Conservation (phyloP, 92 coral and sea anemone species). For the Epizoanthus rinbou region DNA sequence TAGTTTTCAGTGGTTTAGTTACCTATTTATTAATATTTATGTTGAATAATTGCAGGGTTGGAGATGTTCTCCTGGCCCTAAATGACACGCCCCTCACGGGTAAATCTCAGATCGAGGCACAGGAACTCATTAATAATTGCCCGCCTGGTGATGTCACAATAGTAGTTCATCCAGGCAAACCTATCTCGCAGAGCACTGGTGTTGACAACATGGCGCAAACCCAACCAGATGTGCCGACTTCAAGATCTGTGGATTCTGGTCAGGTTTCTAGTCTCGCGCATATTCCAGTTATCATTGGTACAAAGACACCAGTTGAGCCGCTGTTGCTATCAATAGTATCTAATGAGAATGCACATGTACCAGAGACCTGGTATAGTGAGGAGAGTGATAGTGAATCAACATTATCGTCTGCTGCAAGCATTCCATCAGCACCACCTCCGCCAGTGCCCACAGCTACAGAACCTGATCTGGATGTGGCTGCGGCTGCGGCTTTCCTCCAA, state of each 20-base stretch:
- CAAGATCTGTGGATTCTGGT: background rate
- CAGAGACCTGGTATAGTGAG: background rate
- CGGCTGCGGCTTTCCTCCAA: background rate
- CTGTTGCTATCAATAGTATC: background rate
- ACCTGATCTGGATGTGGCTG: background rate
- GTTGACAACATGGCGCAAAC: background rate
- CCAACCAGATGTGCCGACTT: background rate
- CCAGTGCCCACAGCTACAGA: conserved; percentile 46
- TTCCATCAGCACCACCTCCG: conserved; percentile 56
- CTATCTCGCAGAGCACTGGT: background rate
- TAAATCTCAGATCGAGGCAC: conserved; percentile 59
- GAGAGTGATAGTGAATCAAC: conserved; percentile 26
- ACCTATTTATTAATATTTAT: conserved; percentile 11
- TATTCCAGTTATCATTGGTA: background rate
- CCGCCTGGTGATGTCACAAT: conserved; percentile 78
- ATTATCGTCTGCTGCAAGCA: conserved; percentile 41
- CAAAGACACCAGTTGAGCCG: background rate
- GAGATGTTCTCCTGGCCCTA: conserved; percentile 80
- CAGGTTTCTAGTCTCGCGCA: background rate
- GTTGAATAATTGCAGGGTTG: conserved; percentile 56
- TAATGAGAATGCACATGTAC: background rate
- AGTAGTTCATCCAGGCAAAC: conserved; percentile 66
- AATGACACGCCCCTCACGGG: conserved; percentile 64
- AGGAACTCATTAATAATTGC: conserved; percentile 70
- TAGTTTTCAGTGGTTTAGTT: too few relatives aligned